phyloP scores from a whole-genome alignment of 2,888 invertebrate genomes.

The Chrysotoxum bicinctum region DNA sequence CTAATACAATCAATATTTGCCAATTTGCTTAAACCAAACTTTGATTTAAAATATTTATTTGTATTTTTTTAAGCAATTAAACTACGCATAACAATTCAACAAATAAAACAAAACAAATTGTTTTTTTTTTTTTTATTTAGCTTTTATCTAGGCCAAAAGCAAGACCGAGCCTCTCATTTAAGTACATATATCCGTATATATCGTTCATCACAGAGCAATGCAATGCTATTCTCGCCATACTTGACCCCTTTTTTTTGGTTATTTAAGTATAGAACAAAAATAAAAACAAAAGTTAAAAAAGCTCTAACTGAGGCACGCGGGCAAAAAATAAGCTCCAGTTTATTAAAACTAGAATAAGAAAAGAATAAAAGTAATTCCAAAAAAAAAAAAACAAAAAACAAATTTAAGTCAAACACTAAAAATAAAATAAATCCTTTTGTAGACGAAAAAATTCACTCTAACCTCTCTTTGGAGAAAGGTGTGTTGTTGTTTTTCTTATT shows the following conservation, averaged over 20 bases:
- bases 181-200: background rate
- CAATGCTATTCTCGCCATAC: conserved; percentile 54
- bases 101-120: conserved; percentile 6
- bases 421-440: conserved; percentile 1
- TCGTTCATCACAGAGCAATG: conserved; percentile 24
- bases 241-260: conserved; percentile 69
- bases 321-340: conserved; percentile 51
- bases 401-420: conserved; percentile 17
- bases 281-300: conserved; percentile 24
- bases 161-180: conserved; percentile 47
- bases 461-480: conserved; percentile 25
- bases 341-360: conserved; percentile 39
- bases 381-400: conserved; percentile 27
- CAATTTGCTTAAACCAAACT: background rate
- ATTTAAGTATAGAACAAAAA: conserved; percentile 39
- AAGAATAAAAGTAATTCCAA: conserved; percentile 46
- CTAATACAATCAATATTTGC: background rate
- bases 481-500: conserved; percentile 33
- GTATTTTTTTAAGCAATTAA: conserved; percentile 57
- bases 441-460: conserved; percentile 33
- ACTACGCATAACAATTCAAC: conserved; percentile 46
- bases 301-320: conserved; percentile 10
- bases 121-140: conserved; percentile 21
- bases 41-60: background rate
- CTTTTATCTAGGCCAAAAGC: conserved; percentile 61